phyloP scores from a whole-genome alignment of 1,140 invertebrate species.

The Asbolus verrucosus region DNA sequence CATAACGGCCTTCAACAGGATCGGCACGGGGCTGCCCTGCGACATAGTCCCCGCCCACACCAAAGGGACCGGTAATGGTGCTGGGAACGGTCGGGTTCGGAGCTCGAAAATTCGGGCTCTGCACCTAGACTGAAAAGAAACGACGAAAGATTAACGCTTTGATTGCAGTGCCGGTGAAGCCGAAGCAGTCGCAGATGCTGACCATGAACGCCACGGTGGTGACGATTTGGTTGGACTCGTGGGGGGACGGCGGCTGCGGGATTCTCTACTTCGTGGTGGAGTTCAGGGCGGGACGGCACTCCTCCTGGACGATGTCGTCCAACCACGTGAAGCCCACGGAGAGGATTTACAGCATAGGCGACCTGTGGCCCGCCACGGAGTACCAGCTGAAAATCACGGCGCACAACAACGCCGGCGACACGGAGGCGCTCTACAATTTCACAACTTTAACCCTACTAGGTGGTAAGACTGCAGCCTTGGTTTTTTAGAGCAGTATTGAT shows the following conservation, averaged over 20 bases:
- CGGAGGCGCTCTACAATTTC: conserved; percentile 88
- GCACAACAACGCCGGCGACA: conserved; percentile 92
- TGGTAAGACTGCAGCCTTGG: conserved; percentile 68
- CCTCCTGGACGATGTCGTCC: conserved; percentile 78
- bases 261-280: conserved; percentile 90
- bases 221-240: conserved; percentile 88
- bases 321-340: conserved; percentile 82
- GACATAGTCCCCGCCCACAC: conserved; percentile 87
- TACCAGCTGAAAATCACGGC: conserved; percentile 90
- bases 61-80: conserved; percentile 83
- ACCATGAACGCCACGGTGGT: conserved; percentile 90
- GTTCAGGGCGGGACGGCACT: conserved; percentile 55
- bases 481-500: conserved; percentile 28
- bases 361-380: conserved; percentile 85
- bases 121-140: too few species aligned
- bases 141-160: too few species aligned
- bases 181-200: conserved; percentile 85
- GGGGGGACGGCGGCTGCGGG: conserved; percentile 91
- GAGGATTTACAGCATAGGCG: conserved; percentile 82
- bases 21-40: conserved; percentile 88
- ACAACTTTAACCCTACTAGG: conserved; percentile 81
- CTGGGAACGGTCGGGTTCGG: too few species aligned
- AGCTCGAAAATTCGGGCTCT: too few species aligned
- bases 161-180: conserved; percentile 77
- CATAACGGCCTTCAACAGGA: conserved; percentile 89